phyloP scores from a whole-genome alignment of 1,140 invertebrate species.

The Eriosoma lanigerum region DNA sequence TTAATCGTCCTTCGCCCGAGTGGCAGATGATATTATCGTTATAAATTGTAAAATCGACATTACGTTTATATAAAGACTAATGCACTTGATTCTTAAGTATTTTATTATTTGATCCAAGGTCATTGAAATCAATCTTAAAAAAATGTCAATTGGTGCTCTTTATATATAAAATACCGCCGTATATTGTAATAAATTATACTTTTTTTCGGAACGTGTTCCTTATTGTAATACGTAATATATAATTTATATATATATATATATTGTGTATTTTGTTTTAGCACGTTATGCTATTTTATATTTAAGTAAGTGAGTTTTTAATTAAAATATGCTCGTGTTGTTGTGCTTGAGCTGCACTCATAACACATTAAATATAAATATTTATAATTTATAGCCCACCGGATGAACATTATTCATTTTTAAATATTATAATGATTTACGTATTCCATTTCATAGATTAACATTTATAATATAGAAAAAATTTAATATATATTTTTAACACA shows the following conservation, averaged over 20 bases:
- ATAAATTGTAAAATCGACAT: too few species aligned
- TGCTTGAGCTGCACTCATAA: background rate
- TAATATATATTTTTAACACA: too few species aligned
- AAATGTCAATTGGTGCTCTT: background rate
- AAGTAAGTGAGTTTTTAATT: slow-evolving; percentile 4
- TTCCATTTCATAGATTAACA: too few species aligned
- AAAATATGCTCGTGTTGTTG: background rate
- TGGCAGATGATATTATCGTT: too few species aligned
- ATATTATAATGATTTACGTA: too few species aligned
- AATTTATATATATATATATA: too few species aligned
- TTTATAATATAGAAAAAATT: too few species aligned
- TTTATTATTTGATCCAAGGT: background rate
- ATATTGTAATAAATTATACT: background rate
- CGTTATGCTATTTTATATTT: background rate
- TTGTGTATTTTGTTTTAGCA: background rate
- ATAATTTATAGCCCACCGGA: background rate
- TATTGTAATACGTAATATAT: background rate
- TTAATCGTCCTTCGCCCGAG: too few species aligned
- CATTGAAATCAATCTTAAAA: slow-evolving; percentile 10
- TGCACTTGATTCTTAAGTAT: background rate
- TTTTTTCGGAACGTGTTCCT: background rate
- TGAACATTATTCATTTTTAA: background rate
- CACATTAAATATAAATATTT: background rate
- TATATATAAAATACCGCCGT: too few species aligned
- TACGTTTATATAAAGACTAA: background rate